Conservation (phyloP, 2,888 invertebrate species). For the Trichogramma evanescens region DNA sequence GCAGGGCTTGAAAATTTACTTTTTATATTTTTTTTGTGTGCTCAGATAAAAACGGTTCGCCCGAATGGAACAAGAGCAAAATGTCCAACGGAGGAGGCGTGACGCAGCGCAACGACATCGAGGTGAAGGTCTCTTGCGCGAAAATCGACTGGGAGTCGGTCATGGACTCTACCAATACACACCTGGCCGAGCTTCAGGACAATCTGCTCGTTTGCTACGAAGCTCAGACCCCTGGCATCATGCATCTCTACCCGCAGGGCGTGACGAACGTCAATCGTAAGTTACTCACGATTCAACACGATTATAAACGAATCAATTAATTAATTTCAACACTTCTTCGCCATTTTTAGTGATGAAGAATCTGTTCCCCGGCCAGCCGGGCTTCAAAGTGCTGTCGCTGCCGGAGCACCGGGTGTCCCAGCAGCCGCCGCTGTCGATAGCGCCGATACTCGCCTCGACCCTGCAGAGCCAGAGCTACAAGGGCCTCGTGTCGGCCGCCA, state of each 20-base stretch:
- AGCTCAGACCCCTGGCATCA: conserved; percentile 56
- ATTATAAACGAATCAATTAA: neutral
- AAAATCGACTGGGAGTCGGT: conserved; percentile 59
- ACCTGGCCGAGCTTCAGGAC: conserved; percentile 56
- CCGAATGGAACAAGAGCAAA: too few species aligned
- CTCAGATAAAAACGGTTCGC: neutral
- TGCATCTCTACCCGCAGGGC: conserved; percentile 50
- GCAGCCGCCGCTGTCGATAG: conserved; percentile 46
- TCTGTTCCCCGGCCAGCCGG: conserved; percentile 46
- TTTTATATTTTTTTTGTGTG: conserved; percentile 1
- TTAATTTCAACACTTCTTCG: neutral
- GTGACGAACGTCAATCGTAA: conserved; percentile 43
- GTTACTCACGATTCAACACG: neutral
- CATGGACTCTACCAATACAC: conserved; percentile 51
- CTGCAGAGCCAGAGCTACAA: conserved; percentile 50
- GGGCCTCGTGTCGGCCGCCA: conserved; percentile 53
- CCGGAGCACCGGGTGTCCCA: conserved; percentile 48
- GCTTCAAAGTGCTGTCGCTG: conserved; percentile 46
- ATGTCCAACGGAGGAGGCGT: conserved; percentile 29
- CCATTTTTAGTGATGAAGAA: conserved; percentile 43
- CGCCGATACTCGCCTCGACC: conserved; percentile 39
- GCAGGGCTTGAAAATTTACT: neutral
- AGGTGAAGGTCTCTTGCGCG: conserved; percentile 41
- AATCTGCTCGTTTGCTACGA: conserved; percentile 57
- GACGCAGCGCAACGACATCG: conserved; percentile 35